A percentile compares a stretch with the other conserved stretches of the same genome.
Evolutionary conservation across 2,888 invertebrate genomes (phyloP).

Genomic region (Andrena bucephala): DNA sequence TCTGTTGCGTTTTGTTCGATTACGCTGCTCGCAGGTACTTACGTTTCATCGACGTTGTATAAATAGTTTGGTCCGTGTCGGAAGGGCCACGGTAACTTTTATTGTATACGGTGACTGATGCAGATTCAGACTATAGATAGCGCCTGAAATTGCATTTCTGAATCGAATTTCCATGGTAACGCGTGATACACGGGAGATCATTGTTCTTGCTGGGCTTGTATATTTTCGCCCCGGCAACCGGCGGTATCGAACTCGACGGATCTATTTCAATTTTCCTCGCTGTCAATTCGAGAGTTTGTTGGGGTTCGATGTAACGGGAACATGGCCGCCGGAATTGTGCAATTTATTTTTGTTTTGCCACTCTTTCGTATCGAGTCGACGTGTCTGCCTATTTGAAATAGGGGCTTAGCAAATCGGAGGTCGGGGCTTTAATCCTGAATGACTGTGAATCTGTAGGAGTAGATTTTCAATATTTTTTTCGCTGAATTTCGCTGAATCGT

Average conservation of each 20-base stretch:
- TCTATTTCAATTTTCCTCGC: slow-evolving; percentile 46
- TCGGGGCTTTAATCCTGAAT: no score
- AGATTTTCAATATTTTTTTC: background rate
- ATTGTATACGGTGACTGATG: slow-evolving; percentile 46
- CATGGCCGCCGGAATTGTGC: background rate
- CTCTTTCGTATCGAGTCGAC: background rate
- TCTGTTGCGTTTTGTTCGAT: slow-evolving; percentile 73
- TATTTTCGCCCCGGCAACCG: slow-evolving; percentile 32
- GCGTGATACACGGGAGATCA: slow-evolving; percentile 26
- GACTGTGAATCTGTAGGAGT: no score
- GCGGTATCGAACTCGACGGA: slow-evolving; percentile 38
- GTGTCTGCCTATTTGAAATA: background rate
- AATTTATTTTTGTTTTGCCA: background rate
- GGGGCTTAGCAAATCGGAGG: background rate
- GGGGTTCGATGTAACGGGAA: slow-evolving; percentile 23
- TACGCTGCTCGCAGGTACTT: slow-evolving; percentile 58
- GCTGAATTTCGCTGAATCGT: background rate
- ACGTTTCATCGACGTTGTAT: slow-evolving; percentile 6
- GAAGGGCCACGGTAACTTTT: slow-evolving; percentile 24
- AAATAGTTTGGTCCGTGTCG: slow-evolving; percentile 14
- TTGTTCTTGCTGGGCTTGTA: slow-evolving; percentile 31
- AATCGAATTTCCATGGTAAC: slow-evolving; percentile 41
- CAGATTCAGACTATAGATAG: slow-evolving; percentile 62
- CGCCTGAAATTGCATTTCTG: slow-evolving; percentile 63
- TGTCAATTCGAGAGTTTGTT: slow-evolving; percentile 24